A percentile compares a stretch with the other conserved stretches of the same genome.
These are phyloP conservation scores for Psammodynastes pulverulentus DNA, from an alignment of 2,113 vertebrate species.

Conservation along the genomic window DNA sequence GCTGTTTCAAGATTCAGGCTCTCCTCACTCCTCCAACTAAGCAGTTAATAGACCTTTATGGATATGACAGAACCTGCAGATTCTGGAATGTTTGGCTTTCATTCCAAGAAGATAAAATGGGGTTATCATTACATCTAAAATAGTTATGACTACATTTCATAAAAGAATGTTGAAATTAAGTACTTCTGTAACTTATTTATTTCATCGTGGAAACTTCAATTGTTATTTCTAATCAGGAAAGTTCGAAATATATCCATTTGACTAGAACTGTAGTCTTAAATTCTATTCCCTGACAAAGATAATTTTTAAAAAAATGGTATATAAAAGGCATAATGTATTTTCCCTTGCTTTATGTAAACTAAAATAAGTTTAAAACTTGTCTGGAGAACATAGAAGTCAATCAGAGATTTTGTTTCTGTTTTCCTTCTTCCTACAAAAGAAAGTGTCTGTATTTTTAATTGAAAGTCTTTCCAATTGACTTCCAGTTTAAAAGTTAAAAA, in stretches of 20 bases:
- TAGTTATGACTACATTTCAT: not conserved
- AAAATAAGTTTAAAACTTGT: not conserved
- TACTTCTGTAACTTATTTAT: not conserved
- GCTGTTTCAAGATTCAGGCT: constrained; percentile 55
- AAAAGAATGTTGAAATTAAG: not conserved
- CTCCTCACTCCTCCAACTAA: constrained; percentile 46
- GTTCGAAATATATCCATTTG: not conserved
- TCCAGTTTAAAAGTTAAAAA: not conserved
- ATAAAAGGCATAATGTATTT: not conserved
- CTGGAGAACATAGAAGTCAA: not conserved
- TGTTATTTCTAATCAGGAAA: not conserved
- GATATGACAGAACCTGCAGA: constrained; percentile 52
- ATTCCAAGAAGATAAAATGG: not conserved
- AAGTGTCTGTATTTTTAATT: not conserved
- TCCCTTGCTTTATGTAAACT: not conserved
- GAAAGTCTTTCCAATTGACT: not conserved
- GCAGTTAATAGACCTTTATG: constrained; percentile 56
- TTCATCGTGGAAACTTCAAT: not conserved
- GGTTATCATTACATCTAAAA: not conserved
- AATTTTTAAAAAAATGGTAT: not conserved
- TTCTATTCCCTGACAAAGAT: not conserved
- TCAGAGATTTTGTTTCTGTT: not conserved
- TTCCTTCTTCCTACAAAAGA: not conserved
- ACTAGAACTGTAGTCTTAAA: not conserved
- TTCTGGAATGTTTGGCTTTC: constrained; percentile 59